Base-by-base conservation (phyloP, 2,888 invertebrate genomes). In the Tiliacea aurago region DNA sequence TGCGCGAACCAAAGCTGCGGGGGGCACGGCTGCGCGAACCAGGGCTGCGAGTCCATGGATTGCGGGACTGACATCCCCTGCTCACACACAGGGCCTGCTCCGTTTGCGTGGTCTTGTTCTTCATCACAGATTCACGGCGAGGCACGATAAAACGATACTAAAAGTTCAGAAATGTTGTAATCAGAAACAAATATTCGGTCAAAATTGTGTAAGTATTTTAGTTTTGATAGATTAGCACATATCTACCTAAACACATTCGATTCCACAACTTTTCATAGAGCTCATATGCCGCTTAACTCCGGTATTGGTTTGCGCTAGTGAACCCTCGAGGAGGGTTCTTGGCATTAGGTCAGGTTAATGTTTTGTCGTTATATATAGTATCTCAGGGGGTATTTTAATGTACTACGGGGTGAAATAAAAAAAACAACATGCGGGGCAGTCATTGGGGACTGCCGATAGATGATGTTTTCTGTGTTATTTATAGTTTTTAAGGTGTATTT, bases 71-170 rank as follows among this genome's bases (percentile, higher is more conserved):
- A 61, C 81, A 70, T 51, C 58, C 73, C 20, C 55, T 73, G 56
- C 49, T 83, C 62, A 74, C 53, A 41, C 47, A 55, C 58, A 37
- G 28, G 11, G 11, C 70, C 47, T 33, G 43, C 45, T 79, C 73
- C 51, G 84, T 88, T 64, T 88, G 89, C 20, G 84, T 84, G 5
- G 64, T 73, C 59, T 85, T 86, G 51, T 83, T 77, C 65, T 81
- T 81, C 76, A 70, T 79, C 63, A 68, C 76, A n/a, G 76, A 66
- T 49, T 66, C 64, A 66, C 63, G 78, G 41, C 58, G 76, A 53
- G 70, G 67, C 56, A 53, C 43, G 73, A 73, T 62, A 62, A 72
- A 81, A 53, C 53, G 78, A 68, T 43, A 64, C 86, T 85, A 76
- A 61, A 83, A 78, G 23, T 49, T 64, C 9, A 62, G 47, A 76